These are phyloP conservation scores for Meiosimyza decipiens DNA, from an alignment of 2,888 invertebrate species.

Conservation along the genomic window DNA sequence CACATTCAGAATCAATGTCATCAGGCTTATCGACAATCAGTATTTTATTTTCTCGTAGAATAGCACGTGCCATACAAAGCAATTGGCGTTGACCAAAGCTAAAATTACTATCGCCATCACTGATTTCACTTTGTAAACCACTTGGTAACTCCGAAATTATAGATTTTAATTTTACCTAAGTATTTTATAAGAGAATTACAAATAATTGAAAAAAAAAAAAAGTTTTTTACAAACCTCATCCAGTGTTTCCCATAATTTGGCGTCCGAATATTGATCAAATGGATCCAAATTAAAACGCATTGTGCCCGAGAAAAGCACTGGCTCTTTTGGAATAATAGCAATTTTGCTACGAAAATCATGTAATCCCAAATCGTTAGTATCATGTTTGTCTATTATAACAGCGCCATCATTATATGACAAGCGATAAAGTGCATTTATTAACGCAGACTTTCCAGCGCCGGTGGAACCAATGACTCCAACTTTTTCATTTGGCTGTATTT, in stretches of 20 bases:
- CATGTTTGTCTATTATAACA: conserved; percentile 83
- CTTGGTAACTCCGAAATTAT: conserved; percentile 74
- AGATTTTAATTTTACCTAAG: conserved; percentile 72
- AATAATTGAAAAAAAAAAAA: background rate
- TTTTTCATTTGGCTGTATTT: conserved; percentile 74
- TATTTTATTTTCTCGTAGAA: conserved; percentile 84
- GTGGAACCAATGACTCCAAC: conserved; percentile 79
- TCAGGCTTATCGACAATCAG: conserved; percentile 93
- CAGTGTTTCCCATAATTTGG: conserved; percentile 83
- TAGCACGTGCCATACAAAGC: conserved; percentile 89
- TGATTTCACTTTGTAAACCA: conserved; percentile 77
- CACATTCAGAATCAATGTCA: conserved; percentile 91
- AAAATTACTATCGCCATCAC: conserved; percentile 84
- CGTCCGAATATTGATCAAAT: conserved; percentile 82
- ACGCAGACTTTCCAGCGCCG: conserved; percentile 78
- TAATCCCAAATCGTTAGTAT: conserved; percentile 77
- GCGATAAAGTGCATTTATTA: conserved; percentile 80
- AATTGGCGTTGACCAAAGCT: conserved; percentile 92
- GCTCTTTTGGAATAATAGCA: conserved; percentile 88
- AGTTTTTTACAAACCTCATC: conserved; percentile 71
- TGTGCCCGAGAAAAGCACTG: conserved; percentile 87
- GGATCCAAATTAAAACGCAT: conserved; percentile 91
- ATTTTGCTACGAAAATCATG: conserved; percentile 80
- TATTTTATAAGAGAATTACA: background rate
- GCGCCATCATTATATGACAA: conserved; percentile 82